Evolutionary conservation across 2,113 vertebrate genomes (phyloP).

Genomic region (Sula dactylatra): DNA sequence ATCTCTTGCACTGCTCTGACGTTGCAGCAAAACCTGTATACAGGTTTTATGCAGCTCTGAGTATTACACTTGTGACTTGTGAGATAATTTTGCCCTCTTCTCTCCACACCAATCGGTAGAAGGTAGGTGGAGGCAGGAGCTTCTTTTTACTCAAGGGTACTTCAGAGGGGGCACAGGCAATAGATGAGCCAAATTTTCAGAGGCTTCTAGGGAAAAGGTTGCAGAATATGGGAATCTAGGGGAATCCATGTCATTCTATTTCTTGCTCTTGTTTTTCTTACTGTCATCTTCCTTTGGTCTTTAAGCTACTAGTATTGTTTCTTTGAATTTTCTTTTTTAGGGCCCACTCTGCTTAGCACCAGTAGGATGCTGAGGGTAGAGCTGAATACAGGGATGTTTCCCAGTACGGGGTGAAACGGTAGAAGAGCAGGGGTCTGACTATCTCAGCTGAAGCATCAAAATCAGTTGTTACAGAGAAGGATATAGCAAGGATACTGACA

Average conservation of each 20-base stretch:
- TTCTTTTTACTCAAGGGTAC: neutral
- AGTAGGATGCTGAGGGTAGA: neutral
- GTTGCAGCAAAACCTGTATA: neutral
- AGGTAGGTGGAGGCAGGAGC: neutral
- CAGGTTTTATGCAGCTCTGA: neutral
- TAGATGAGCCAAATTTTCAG: neutral
- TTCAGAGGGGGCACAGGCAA: neutral
- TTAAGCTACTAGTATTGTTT: neutral
- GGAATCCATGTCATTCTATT: neutral
- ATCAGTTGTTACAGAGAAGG: neutral
- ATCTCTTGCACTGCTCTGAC: neutral
- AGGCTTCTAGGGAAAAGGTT: neutral
- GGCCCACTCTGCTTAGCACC: neutral
- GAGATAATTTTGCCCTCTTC: neutral
- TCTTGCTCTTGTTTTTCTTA: neutral
- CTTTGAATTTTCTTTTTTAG: neutral
- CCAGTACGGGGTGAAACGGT: neutral
- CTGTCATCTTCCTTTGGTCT: neutral
- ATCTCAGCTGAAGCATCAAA: neutral
- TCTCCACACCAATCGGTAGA: neutral
- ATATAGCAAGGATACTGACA: neutral
- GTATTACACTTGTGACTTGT: neutral
- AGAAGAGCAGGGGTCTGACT: neutral
- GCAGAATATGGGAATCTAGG: neutral
- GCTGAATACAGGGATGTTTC: neutral